Base-by-base conservation (phyloP, 2,113 vertebrate genomes). In the Rana temporaria region DNA sequence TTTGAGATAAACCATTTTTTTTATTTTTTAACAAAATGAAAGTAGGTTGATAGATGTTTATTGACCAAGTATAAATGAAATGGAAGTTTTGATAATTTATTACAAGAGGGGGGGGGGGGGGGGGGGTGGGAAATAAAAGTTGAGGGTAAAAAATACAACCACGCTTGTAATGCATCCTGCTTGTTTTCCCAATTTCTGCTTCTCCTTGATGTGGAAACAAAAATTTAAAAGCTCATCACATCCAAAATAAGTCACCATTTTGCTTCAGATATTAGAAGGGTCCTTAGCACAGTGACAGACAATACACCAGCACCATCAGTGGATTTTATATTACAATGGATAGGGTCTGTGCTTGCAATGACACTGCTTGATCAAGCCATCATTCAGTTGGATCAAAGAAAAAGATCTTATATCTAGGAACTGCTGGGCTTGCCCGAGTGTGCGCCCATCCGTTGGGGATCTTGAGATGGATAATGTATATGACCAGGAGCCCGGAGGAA, bases 391-490 rank as follows among this genome's bases (percentile, higher is more conserved):
- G 11, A 66, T 38, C 34, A 14, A 8, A 19, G 15, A 20, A 1
- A 12, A 38, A 19, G 12, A 17, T 52, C 53, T 20, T 64, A 38
- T 4, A 26, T 87, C 88, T 95, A 96, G 84, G 93, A 95, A 76
- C 91, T 96, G 60, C 91, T 94, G 82, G 96, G 96, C 57, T 96
- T 95, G 18, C 94, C 90, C 0, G 96, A 95, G 1, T 98, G 97
- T 68, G 97, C 97, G 1, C 96, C 97, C 97, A 98, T 98, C 85
- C 96, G 93, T 90, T 98, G 97, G 82, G 97, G 97, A 86, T 99
- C 97, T 91, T 99, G 96, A 85, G 97, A 99, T 0, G 97, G 97
- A 78, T 98, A 99, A 87, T 99, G 97, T 87, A 98, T 98, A 88
- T 96, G 96, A 79, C 96, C 96, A 2, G 96, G 96, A 64, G 97